Conservation (phyloP, 2,113 vertebrate species). For the Clarias macrocephalus region DNA sequence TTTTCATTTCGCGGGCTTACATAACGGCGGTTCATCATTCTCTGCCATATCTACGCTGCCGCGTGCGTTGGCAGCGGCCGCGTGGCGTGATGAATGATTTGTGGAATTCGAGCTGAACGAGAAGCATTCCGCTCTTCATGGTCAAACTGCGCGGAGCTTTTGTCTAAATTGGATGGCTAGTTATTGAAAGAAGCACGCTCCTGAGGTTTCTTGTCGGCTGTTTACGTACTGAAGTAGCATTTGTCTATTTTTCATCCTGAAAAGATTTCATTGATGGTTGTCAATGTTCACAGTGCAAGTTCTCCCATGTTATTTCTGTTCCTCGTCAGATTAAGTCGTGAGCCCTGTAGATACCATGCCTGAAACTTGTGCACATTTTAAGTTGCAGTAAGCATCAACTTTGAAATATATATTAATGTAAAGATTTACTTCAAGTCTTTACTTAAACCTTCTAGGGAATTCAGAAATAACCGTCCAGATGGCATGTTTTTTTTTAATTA, state of each 20-base stretch:
- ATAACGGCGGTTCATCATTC: constrained; percentile 51
- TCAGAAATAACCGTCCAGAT: too few relatives aligned
- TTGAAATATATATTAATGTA: not conserved
- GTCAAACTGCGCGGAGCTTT: constrained; percentile 21
- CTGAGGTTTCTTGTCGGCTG: not conserved
- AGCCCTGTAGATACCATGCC: not conserved
- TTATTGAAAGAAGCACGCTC: not conserved
- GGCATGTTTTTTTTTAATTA: not conserved
- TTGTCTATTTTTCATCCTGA: not conserved
- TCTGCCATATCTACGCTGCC: constrained; percentile 16
- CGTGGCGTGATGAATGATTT: constrained; percentile 43
- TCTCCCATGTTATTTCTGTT: not conserved
- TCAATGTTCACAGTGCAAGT: not conserved
- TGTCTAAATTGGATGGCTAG: constrained; percentile 1
- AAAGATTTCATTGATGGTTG: not conserved
- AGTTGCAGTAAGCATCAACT: not conserved
- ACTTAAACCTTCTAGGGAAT: not conserved
- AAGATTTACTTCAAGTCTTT: not conserved
- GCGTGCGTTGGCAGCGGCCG: constrained; percentile 18
- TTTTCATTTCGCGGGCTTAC: constrained; percentile 44
- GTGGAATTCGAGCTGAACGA: constrained; percentile 28
- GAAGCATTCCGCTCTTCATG: constrained; percentile 35
- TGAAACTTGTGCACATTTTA: not conserved
- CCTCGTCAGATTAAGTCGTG: not conserved
- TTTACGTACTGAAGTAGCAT: not conserved